Conservation (phyloP, 92 coral and sea anemone genomes). For the Epizoanthus illoricatus region DNA sequence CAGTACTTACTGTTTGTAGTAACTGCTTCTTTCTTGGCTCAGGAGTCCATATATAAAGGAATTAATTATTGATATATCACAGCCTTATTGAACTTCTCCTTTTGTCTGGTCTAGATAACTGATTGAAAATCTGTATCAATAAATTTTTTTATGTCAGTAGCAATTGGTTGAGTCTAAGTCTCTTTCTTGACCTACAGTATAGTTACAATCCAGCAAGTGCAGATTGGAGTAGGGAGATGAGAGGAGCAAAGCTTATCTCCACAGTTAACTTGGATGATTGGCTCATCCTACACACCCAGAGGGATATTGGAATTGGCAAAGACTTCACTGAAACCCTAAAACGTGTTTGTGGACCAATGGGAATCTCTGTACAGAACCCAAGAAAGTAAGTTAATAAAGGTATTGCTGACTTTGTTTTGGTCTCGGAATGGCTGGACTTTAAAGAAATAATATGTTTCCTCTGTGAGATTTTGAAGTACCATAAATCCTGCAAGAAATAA, state of each 20-base stretch:
- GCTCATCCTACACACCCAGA: slow-evolving; percentile 50
- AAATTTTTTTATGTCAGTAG: background rate
- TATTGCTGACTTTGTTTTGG: background rate
- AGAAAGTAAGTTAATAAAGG: slow-evolving; percentile 47
- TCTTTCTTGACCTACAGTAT: slow-evolving; percentile 42
- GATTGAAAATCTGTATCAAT: background rate
- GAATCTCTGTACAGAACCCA: slow-evolving; percentile 48
- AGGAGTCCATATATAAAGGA: no score
- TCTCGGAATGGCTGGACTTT: no score
- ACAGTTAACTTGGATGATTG: slow-evolving; percentile 72
- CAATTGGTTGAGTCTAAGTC: background rate
- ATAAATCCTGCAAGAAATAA: no score
- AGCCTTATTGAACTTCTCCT: no score
- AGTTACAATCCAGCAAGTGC: slow-evolving; percentile 75
- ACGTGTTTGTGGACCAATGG: slow-evolving; percentile 94
- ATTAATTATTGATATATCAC: no score
- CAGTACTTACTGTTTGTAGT: no score
- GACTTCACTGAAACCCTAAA: slow-evolving; percentile 70
- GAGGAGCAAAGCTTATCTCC: slow-evolving; percentile 74
- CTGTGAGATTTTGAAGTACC: no score
- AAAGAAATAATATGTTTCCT: no score
- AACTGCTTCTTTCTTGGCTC: no score
- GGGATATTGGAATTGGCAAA: slow-evolving; percentile 64
- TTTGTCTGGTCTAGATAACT: no score
- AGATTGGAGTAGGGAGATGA: slow-evolving; percentile 91